Percentiles rank a stretch among this genome's conserved stretches.
These are phyloP conservation scores for Myocastor coypus DNA, from an alignment of 2,113 vertebrate genomes.

Conservation along the genomic window DNA sequence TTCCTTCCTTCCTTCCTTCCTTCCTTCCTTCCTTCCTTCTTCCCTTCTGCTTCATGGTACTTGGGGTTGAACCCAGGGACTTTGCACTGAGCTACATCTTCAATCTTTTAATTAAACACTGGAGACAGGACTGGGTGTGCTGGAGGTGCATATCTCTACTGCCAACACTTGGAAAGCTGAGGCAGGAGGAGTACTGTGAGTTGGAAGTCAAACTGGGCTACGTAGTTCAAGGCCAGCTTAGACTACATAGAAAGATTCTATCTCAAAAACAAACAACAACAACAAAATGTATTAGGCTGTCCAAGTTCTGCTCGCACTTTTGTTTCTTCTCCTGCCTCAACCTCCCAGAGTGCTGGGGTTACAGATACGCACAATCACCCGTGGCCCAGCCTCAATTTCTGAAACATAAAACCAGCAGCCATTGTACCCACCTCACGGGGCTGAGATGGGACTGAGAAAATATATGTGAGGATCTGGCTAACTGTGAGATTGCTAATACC, in stretches of 20 bases:
- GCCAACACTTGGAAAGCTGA: neutral
- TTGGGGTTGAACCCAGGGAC: neutral
- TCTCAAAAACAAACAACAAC: neutral
- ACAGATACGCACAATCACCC: neutral
- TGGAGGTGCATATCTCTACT: neutral
- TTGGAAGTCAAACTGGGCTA: neutral
- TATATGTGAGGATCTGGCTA: neutral
- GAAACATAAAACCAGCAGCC: conserved; percentile 1
- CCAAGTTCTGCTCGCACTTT: neutral
- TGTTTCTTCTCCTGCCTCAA: neutral
- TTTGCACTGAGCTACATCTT: neutral
- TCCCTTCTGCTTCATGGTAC: neutral
- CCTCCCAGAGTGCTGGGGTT: neutral
- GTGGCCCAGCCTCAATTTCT: neutral
- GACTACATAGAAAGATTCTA: neutral
- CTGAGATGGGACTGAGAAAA: neutral
- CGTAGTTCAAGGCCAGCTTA: neutral
- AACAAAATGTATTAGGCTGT: neutral
- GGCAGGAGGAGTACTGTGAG: neutral
- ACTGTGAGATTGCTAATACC: neutral
- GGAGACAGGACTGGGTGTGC: neutral
- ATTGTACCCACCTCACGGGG: neutral
- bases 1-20: neutral
- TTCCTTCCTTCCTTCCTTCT: neutral
- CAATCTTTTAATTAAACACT: neutral